phyloP scores from a whole-genome alignment of 1,140 invertebrate genomes.

The Muscidifurax raptorellus region DNA sequence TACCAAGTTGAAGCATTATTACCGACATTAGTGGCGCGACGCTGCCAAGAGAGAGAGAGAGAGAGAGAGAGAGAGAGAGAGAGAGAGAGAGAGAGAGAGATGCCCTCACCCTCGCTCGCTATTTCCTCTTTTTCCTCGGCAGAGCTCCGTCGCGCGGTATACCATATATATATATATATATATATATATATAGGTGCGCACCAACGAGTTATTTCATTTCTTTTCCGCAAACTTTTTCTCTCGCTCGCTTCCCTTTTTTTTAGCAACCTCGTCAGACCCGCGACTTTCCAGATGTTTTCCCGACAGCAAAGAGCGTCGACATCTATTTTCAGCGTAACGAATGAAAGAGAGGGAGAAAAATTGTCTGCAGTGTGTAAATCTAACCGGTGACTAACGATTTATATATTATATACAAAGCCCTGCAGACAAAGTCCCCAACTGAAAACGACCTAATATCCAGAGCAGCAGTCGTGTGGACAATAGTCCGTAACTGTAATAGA shows the following conservation, averaged over 20 bases:
- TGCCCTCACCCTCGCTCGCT: neutral
- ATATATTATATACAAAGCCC: neutral
- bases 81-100: neutral
- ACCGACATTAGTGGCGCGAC: constrained; percentile 42
- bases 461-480: constrained; percentile 35
- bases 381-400: neutral
- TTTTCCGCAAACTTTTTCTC: constrained; percentile 58
- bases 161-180: neutral
- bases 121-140: neutral
- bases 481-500: constrained; percentile 9
- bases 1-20: constrained; percentile 47
- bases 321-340: too few relatives aligned
- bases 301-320: too few relatives aligned
- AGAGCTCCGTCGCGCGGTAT: neutral
- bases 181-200: too few relatives aligned
- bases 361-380: neutral
- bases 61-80: neutral
- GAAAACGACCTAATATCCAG: constrained; percentile 50
- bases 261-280: constrained; percentile 2
- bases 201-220: constrained; percentile 51
- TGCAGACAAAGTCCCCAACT: constrained; percentile 9
- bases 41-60: neutral
- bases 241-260: constrained; percentile 42
- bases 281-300: neutral
- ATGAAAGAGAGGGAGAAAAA: neutral